Evolutionary conservation across 2,888 invertebrate species (phyloP).

Genomic region (Pristionchus arcanus): DNA sequence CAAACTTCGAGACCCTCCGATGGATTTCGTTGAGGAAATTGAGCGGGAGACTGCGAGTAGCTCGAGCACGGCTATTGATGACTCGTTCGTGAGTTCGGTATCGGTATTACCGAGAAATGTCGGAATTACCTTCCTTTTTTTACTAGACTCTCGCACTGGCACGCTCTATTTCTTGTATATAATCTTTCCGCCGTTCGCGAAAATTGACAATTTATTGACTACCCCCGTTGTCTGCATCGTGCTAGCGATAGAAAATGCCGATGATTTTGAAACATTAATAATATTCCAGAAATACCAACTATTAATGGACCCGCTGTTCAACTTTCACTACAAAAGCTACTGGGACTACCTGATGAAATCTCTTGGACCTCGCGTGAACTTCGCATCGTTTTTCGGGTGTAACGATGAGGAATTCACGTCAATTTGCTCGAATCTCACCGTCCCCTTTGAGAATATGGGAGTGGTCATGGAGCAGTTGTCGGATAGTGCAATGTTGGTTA

Average conservation of each 20-base stretch:
- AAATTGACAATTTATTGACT: too few species aligned
- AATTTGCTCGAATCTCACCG: neutral
- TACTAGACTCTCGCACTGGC: too few species aligned
- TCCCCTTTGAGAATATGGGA: neutral
- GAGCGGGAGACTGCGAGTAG: neutral
- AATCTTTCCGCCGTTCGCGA: too few species aligned
- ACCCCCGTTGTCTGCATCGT: too few species aligned
- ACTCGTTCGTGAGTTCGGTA: neutral
- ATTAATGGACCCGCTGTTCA: neutral
- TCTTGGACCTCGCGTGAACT: neutral
- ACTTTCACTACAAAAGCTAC: conserved; percentile 1
- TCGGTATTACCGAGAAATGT: too few species aligned
- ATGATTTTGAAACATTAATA: too few species aligned
- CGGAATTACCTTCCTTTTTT: neutral
- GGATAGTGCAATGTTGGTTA: neutral
- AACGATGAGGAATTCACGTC: neutral
- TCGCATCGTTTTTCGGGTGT: neutral
- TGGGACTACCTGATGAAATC: neutral
- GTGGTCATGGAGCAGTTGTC: neutral
- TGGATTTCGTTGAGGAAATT: neutral
- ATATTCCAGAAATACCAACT: neutral
- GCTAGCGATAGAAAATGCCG: too few species aligned
- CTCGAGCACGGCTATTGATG: neutral
- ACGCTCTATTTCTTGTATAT: too few species aligned
- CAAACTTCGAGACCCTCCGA: neutral